These are phyloP conservation scores for Rhinopithecus roxellana DNA, from an alignment of 2,113 vertebrate genomes.

Conservation along the genomic window DNA sequence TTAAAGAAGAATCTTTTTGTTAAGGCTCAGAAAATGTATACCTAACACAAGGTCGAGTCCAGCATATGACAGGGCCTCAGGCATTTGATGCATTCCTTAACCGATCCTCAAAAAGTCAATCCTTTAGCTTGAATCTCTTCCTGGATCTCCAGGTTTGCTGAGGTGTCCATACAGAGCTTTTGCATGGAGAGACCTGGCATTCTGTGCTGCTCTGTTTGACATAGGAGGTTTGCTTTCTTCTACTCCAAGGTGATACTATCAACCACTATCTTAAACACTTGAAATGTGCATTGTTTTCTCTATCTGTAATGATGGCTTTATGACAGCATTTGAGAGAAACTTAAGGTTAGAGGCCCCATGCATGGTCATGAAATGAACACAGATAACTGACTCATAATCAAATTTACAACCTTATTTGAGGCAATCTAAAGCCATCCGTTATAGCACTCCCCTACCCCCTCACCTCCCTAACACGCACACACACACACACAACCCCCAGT, in stretches of 20 bases:
- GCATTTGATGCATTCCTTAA: background rate
- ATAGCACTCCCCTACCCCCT: background rate
- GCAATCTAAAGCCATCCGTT: background rate
- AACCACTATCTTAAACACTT: background rate
- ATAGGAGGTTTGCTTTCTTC: background rate
- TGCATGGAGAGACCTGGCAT: background rate
- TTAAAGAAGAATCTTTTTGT: background rate
- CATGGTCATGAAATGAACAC: background rate
- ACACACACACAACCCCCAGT: background rate
- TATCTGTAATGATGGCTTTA: background rate
- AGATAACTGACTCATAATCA: background rate
- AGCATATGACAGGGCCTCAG: background rate
- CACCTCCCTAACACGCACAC: background rate
- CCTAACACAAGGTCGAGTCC: background rate
- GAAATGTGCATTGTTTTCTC: background rate
- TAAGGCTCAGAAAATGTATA: background rate
- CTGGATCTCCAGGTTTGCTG: background rate
- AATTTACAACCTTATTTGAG: background rate
- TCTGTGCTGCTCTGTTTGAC: background rate
- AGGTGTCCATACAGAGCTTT: background rate
- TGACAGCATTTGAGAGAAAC: background rate
- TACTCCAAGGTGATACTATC: background rate
- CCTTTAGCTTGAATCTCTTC: background rate
- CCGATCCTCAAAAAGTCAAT: background rate
- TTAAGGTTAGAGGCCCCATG: background rate